A percentile compares a stretch with the other conserved stretches of the same genome.
Evolutionary conservation across 2,888 invertebrate species (phyloP).

Genomic region (Noctua janthe): DNA sequence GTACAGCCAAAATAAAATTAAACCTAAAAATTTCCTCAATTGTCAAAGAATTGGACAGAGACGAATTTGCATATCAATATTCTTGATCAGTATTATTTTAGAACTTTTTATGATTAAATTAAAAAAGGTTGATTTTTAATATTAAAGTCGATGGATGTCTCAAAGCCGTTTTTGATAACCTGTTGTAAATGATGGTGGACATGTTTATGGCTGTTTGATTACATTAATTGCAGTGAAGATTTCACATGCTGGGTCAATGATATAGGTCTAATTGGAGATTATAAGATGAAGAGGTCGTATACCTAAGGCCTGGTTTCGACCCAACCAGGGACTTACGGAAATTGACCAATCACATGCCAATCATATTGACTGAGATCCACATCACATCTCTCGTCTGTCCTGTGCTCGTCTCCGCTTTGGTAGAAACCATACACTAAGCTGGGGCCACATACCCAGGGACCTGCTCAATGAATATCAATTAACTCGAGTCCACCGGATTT

Average conservation of each 20-base stretch:
- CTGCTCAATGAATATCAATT: no score
- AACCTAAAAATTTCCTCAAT: neutral
- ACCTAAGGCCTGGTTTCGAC: neutral
- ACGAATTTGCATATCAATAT: slow-evolving; percentile 20
- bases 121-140: slow-evolving; percentile 19
- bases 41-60: neutral
- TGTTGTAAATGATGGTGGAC: slow-evolving; percentile 18
- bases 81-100: slow-evolving; percentile 19
- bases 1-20: neutral
- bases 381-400: neutral
- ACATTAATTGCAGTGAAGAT: neutral
- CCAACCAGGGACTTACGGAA: neutral
- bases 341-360: neutral
- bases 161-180: neutral
- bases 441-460: neutral
- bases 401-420: neutral
- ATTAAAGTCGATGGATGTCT: neutral
- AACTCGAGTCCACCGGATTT: neutral
- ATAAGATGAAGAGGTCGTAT: neutral
- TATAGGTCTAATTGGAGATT: neutral
- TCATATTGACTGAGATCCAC: neutral
- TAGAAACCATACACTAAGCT: neutral
- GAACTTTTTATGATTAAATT: slow-evolving; percentile 5
- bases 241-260: neutral
- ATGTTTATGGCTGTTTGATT: slow-evolving; percentile 15